phyloP scores from a whole-genome alignment of 2,113 vertebrate genomes.

The rabbit (Oryctolagus cuniculus) region mOryCun1.1 NC_091435.1:153080501-153081000 shows the following conservation, averaged over 20 bases:
- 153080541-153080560: too few relatives aligned
- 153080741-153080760: neutral
- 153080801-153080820: neutral
- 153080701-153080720: neutral
- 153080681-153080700: neutral
- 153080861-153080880: neutral
- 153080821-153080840: slow-evolving; percentile 53
- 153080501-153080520: too few relatives aligned
- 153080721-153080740: neutral
- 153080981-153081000: slow-evolving; percentile 9
- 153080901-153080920: slow-evolving; percentile 32
- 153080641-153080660: too few relatives aligned
- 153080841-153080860: neutral
- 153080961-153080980: slow-evolving; percentile 13
- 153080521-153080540: too few relatives aligned
- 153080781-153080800: neutral
- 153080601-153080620: too few relatives aligned
- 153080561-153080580: too few relatives aligned
- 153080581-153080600: too few relatives aligned
- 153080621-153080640: too few relatives aligned
- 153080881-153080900: neutral
- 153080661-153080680: too few relatives aligned
- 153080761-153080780: neutral
- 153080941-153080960: neutral
- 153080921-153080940: neutral